Percentiles rank a stretch among this genome's conserved stretches.
Evolutionary conservation across 2,797 vertebrate species (phyloP).

Genomic region (Notoglanidium macrostoma): DNA sequence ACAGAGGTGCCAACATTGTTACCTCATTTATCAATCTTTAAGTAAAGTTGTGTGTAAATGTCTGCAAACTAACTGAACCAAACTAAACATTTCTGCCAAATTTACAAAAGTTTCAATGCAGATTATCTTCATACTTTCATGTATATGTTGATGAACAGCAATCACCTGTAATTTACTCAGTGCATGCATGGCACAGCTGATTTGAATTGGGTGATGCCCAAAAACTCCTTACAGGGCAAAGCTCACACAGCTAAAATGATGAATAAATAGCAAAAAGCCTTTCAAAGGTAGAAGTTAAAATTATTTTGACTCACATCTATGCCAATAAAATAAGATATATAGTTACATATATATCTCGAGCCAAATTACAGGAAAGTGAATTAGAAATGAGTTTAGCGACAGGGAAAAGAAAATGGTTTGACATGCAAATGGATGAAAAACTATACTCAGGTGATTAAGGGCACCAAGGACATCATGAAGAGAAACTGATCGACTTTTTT

Average conservation of each 20-base stretch:
- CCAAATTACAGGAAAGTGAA: neutral
- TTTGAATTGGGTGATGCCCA: neutral
- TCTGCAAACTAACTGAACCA: neutral
- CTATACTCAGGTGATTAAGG: neutral
- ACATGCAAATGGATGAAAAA: neutral
- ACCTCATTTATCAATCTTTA: neutral
- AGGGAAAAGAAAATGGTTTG: neutral
- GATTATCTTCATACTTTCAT: neutral
- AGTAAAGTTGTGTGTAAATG: neutral
- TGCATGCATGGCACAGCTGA: neutral
- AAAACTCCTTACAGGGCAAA: neutral
- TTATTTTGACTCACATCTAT: neutral
- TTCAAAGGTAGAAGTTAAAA: neutral
- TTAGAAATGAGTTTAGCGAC: neutral
- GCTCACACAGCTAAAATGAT: neutral
- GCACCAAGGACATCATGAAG: neutral
- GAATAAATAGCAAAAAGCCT: too few relatives aligned
- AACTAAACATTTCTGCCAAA: neutral
- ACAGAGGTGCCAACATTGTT: neutral
- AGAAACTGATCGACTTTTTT: neutral
- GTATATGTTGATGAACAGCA: neutral
- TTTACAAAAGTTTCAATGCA: neutral
- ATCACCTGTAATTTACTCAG: neutral
- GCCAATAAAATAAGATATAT: neutral
- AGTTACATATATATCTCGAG: neutral